phyloP scores from a whole-genome alignment of 2,113 vertebrate genomes.

The Periophthalmus modestus region DNA sequence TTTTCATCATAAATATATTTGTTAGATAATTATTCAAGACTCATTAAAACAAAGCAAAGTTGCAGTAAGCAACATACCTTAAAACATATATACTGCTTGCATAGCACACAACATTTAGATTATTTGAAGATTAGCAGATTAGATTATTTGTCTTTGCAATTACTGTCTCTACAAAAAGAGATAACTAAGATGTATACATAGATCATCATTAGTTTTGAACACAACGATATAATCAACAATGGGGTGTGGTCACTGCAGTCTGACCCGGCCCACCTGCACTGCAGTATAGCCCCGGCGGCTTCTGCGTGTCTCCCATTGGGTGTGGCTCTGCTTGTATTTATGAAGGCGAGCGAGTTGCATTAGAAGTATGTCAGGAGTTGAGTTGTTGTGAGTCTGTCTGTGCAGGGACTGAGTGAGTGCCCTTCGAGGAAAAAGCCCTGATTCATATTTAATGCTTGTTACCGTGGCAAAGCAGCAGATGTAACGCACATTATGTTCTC shows the following conservation, averaged over 20 bases:
- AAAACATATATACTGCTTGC: not conserved
- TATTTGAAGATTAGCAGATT: not conserved
- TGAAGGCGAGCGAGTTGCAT: not conserved
- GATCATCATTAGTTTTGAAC: not conserved
- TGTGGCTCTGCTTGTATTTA: not conserved
- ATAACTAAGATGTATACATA: not conserved
- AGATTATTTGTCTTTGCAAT: not conserved
- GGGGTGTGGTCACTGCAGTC: constrained; percentile 60
- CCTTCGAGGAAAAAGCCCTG: constrained; percentile 21
- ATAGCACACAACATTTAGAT: not conserved
- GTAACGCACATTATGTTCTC: constrained; percentile 37
- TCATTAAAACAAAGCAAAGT: not conserved
- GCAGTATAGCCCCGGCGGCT: constrained; percentile 54
- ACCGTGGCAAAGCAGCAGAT: constrained; percentile 78
- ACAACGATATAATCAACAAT: not conserved
- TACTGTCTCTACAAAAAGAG: not conserved
- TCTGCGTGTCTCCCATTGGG: constrained; percentile 15
- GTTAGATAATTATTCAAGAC: not conserved
- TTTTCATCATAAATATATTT: not conserved
- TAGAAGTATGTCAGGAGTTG: constrained; percentile 10
- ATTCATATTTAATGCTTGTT: constrained; percentile 72
- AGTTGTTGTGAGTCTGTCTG: constrained; percentile 1
- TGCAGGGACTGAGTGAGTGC: not conserved
- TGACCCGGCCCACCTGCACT: constrained; percentile 56
- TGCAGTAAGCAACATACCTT: not conserved